Base-by-base conservation (phyloP, 2,797 vertebrate genomes). In the Chaunax sp. region DNA sequence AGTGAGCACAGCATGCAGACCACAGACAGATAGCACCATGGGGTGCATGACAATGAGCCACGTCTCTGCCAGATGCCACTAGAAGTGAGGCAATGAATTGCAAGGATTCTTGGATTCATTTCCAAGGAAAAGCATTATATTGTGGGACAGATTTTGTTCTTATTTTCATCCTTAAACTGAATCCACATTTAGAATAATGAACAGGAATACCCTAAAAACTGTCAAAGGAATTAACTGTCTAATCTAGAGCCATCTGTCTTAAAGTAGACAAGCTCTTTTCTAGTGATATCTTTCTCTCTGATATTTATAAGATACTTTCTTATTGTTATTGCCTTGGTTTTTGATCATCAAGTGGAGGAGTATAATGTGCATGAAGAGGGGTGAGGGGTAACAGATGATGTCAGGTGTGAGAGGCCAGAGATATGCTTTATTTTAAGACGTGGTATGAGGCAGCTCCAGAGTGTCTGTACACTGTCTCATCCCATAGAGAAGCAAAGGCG, bases 11-110 rank as follows among this genome's bases (percentile, higher is more conserved):
- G 85, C 83, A 87, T 82, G 84, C 19, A 38, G 85, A 86, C 81
- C 85, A 87, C 76, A 87, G 75, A 77, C 79, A 81, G 79, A 78
- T 63, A 69, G 73, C 85, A 83, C 77, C 77, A 80, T 20, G 78
- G 80, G 79, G 75, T 83, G 89, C 87, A 90, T 90, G 81, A 86
- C 87, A 92, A 92, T 90, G 91, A 92, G 87, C 62, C 81, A 63
- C 70, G 78, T 76, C 76, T 82, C 84, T 38, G 53, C 81, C 85
- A 88, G 78, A 87, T 86, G 77, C 84, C 78, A 80, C 81, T 79
- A 78, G 52, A 85, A 83, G 63, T 60, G 49, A 84, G 57, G 47
- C 72, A 58, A 66, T 72, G 74, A 69, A 82, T 83, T 64, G 78
- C 72, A 66, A 78, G 72, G 61, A 72, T 81, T 79, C 73, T 75